A percentile compares a stretch with the other conserved stretches of the same genome.
These are phyloP conservation scores for Anhinga anhinga DNA, from an alignment of 2,113 vertebrate genomes.

Conservation along the genomic window DNA sequence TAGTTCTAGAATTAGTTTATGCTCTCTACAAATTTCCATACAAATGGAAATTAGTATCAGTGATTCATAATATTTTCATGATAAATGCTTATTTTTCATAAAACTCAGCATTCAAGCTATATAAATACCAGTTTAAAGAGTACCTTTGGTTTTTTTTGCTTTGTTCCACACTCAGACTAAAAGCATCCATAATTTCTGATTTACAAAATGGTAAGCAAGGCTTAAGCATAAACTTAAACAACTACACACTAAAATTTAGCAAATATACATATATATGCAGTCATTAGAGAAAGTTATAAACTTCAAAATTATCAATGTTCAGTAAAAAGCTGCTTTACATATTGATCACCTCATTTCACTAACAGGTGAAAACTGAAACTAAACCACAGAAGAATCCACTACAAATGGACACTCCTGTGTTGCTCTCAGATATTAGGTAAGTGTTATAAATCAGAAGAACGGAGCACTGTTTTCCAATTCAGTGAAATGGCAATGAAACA, in stretches of 20 bases:
- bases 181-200: not conserved
- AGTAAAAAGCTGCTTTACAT: not conserved
- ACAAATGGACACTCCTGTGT: not conserved
- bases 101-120: not conserved
- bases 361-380: not conserved
- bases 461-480: not conserved
- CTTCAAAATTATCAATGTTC: not conserved
- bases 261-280: not conserved
- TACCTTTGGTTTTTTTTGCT: not conserved
- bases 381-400: not conserved
- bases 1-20: not conserved
- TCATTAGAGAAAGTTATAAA: not conserved
- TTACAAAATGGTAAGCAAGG: not conserved
- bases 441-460: not conserved
- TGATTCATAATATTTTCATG: not conserved
- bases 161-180: not conserved
- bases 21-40: not conserved
- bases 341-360: not conserved
- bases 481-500: not conserved
- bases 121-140: not conserved
- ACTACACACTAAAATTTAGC: not conserved
- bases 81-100: not conserved
- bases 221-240: not conserved
- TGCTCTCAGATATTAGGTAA: not conserved
- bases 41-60: not conserved